Base-by-base conservation (phyloP, 2,888 invertebrate species). In the Hypomecis atomaria region DNA sequence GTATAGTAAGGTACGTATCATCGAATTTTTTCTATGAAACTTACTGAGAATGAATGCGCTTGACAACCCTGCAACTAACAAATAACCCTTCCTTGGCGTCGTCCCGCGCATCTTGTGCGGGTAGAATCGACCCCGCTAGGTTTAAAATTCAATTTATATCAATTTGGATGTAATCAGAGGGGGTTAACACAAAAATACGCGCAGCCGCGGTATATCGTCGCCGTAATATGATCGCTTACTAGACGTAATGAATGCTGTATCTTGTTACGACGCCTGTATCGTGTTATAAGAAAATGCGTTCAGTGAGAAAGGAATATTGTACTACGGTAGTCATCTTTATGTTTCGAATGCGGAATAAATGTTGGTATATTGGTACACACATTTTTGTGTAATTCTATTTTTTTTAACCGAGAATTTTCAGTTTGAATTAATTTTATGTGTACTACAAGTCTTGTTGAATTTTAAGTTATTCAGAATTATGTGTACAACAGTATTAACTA, bases 71-170 rank as follows among this genome's bases (percentile, higher is more conserved):
- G 75, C 34, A 68, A 52, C 72, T 74, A 76, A 82, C 82, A 86
- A 87, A 85, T 85, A 90, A 89, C 89, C 88, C 91, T 87, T 89
- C 80, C 81, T 66, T 65, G 67, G 71, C 71, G 65, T 62, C 71
- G 74, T 78, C 73, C 68, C 75, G 74, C 75, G 78, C 84, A 80
- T 86, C 83, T 83, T 79, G 60, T 60, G 78, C 62, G 73, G 73
- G 73, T 77, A 78, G 76, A 81, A 79, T 79, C 82, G 80, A 80
- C 81, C 75, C 78, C 81, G 87, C 83, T 83, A 82, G 90, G 86
- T 90, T 91, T 90, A 87, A 91, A 90, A 92, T 91, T 89, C 91
- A 91, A 92, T 92, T 92, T 91, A 87, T 92, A 86, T 88, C 92
- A 92, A 92, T 92, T 92, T 92, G 87, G 82, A 83, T 84, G 88